Conservation (phyloP, 2,113 vertebrate genomes). For the Sardina pilchardus region DNA sequence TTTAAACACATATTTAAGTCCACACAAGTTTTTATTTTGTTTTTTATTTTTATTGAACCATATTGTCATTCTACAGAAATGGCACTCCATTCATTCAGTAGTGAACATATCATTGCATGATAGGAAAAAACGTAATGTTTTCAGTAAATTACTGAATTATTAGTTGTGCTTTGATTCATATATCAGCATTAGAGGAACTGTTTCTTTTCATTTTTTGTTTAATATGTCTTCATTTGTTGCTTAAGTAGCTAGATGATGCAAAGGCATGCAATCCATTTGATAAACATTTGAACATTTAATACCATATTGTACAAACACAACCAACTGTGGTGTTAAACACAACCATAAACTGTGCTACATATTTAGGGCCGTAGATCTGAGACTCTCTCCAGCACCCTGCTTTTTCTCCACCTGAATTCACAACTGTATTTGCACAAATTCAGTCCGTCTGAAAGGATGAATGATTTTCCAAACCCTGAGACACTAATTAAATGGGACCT, state of each 20-base stretch:
- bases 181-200: slow-evolving; percentile 4
- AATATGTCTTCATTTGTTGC: slow-evolving; percentile 6
- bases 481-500: slow-evolving; percentile 54
- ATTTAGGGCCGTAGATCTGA: neutral
- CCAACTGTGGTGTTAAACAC: neutral
- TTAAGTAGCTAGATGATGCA: neutral
- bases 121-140: neutral
- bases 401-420: neutral
- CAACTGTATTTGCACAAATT: slow-evolving; percentile 15
- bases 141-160: slow-evolving; percentile 16
- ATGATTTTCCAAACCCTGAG: slow-evolving; percentile 36
- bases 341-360: neutral
- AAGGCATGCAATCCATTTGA: neutral
- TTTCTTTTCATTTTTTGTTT: neutral
- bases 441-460: neutral
- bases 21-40: neutral
- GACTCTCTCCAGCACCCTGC: neutral
- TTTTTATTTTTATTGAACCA: neutral
- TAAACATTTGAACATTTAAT: neutral
- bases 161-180: neutral
- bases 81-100: slow-evolving; percentile 1
- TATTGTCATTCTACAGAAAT: neutral
- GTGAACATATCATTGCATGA: slow-evolving; percentile 3
- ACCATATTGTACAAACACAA: neutral
- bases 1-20: neutral